These are phyloP conservation scores for Drosophila mulleri DNA, from an alignment of 2,888 invertebrate species.

Conservation along the genomic window DNA sequence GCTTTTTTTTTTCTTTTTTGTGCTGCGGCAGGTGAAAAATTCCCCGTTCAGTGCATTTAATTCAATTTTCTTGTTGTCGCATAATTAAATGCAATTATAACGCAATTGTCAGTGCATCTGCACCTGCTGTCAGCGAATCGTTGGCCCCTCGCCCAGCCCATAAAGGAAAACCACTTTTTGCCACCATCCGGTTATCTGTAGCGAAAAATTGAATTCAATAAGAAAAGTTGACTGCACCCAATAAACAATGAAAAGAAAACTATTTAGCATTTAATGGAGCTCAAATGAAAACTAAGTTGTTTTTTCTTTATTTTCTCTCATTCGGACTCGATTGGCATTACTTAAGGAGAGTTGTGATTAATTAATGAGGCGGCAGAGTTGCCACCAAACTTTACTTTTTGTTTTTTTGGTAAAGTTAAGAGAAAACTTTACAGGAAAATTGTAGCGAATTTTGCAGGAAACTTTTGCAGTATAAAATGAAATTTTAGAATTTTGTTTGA, in stretches of 20 bases:
- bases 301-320: background rate
- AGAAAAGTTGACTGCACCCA: conserved; percentile 20
- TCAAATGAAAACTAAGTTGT: background rate
- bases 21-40: conserved; percentile 33
- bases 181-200: background rate
- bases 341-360: background rate
- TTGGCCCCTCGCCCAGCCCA: background rate
- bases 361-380: background rate
- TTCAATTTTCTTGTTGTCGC: conserved; percentile 60
- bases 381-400: background rate
- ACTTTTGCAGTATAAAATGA: too few species aligned
- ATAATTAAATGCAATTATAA: conserved; percentile 72
- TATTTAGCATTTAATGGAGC: conserved; percentile 12
- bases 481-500: too few species aligned
- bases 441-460: background rate
- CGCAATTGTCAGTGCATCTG: conserved; percentile 44
- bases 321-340: background rate
- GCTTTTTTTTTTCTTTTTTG: conserved; percentile 8
- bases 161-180: conserved; percentile 18
- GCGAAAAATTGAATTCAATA: conserved; percentile 1
- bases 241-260: conserved; percentile 13
- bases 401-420: too few species aligned
- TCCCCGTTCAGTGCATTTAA: conserved; percentile 44
- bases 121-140: conserved; percentile 36
- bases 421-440: background rate